A percentile compares a stretch with the other conserved stretches of the same genome.
Evolutionary conservation across 1,140 invertebrate species (phyloP).

Genomic region (Ostrea edulis): DNA sequence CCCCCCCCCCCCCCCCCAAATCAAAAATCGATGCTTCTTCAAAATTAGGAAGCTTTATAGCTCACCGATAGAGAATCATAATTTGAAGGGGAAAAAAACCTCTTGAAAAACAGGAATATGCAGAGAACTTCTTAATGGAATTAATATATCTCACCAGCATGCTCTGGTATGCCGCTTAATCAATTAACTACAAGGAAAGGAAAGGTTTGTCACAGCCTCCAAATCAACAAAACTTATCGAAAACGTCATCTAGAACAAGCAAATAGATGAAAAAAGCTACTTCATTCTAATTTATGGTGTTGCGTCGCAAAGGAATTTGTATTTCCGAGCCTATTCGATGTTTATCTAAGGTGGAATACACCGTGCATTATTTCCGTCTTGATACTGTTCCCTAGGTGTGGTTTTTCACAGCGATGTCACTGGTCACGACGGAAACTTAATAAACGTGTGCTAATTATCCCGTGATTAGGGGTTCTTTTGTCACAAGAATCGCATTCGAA

Average conservation of each 20-base stretch:
- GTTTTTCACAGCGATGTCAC: neutral
- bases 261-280: neutral
- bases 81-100: too few relatives aligned
- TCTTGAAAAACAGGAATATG: too few relatives aligned
- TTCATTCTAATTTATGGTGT: neutral
- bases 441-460: neutral
- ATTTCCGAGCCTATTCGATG: neutral
- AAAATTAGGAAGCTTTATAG: too few relatives aligned
- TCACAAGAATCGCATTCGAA: neutral
- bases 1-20: too few relatives aligned
- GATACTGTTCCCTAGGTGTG: neutral
- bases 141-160: too few relatives aligned
- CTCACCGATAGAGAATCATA: too few relatives aligned
- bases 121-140: too few relatives aligned
- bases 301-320: neutral
- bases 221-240: constrained; percentile 3
- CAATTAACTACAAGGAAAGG: neutral
- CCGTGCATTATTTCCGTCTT: neutral
- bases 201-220: neutral
- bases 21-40: too few relatives aligned
- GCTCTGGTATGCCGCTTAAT: neutral
- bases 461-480: neutral
- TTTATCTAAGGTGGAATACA: constrained; percentile 6
- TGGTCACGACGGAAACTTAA: neutral
- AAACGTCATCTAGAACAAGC: constrained; percentile 24